phyloP scores from a whole-genome alignment of 2,888 invertebrate genomes.

The Elysia crispata region DNA sequence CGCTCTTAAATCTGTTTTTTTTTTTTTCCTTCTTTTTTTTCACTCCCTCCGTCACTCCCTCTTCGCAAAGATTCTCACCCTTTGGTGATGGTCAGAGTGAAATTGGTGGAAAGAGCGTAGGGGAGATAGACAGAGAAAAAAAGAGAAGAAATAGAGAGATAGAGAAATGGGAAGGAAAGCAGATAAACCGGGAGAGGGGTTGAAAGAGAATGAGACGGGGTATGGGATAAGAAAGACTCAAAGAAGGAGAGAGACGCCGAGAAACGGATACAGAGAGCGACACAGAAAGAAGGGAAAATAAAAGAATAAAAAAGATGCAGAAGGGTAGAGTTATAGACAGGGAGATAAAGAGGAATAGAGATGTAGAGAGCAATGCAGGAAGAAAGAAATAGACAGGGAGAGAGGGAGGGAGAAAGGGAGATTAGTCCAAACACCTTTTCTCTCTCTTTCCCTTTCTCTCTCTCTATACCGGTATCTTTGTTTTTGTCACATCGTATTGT shows the following conservation, averaged over 20 bases:
- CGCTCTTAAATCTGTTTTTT: too few species aligned
- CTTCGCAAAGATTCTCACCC: too few species aligned
- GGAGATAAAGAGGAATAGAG: too few species aligned
- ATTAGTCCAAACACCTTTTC: neutral
- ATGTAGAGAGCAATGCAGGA: too few species aligned
- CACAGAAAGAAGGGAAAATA: neutral
- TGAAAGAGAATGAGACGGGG: neutral
- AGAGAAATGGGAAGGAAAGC: neutral
- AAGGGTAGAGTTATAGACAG: too few species aligned
- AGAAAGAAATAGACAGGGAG: too few species aligned
- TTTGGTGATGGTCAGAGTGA: constrained; percentile 36
- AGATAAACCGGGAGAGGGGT: neutral
- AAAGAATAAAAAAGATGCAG: neutral
- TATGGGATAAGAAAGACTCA: neutral
- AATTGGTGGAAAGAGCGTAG: constrained; percentile 28
- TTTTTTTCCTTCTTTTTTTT: too few species aligned
- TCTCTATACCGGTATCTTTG: too few species aligned
- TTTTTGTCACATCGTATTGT: neutral
- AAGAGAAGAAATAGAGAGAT: constrained; percentile 3
- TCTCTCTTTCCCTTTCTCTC: neutral
- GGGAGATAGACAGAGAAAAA: constrained; percentile 17
- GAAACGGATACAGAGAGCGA: too few species aligned
- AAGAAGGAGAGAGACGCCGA: constrained; percentile 9
- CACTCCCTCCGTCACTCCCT: too few species aligned
- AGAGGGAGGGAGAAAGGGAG: too few species aligned